Conservation (phyloP, 2,113 vertebrate species). For the Prietella phreatophila region DNA sequence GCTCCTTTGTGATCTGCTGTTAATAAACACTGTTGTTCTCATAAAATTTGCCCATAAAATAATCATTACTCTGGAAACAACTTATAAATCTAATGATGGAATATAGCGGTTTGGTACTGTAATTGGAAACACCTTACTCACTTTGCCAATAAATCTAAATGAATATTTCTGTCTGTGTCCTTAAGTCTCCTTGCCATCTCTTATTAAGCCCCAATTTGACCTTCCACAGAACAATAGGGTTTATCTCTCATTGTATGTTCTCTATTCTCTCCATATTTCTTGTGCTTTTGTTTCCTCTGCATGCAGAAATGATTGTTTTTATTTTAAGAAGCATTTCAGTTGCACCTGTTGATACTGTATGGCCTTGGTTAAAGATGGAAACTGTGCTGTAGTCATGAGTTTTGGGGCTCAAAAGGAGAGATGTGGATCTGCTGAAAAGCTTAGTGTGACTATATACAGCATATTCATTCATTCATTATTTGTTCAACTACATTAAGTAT, state of each 20-base stretch:
- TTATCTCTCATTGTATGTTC: slow-evolving; percentile 11
- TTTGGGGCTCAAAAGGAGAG: background rate
- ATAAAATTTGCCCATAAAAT: slow-evolving; percentile 45
- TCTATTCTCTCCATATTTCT: background rate
- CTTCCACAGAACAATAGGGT: slow-evolving; percentile 21
- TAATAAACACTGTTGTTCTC: slow-evolving; percentile 46
- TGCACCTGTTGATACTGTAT: slow-evolving; percentile 34
- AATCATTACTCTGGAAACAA: slow-evolving; percentile 38
- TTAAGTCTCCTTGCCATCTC: slow-evolving; percentile 17
- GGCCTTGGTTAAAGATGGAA: slow-evolving; percentile 35
- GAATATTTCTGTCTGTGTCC: slow-evolving; percentile 34
- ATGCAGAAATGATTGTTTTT: slow-evolving; percentile 35
- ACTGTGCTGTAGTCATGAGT: background rate
- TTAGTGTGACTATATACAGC: background rate
- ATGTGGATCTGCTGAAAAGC: background rate
- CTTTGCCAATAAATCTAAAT: background rate
- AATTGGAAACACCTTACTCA: slow-evolving; percentile 43
- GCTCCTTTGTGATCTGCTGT: slow-evolving; percentile 42
- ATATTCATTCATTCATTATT: background rate
- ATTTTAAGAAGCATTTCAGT: slow-evolving; percentile 27
- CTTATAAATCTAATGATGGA: slow-evolving; percentile 40
- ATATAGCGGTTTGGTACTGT: slow-evolving; percentile 38
- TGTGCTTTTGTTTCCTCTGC: slow-evolving; percentile 31
- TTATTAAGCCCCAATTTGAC: slow-evolving; percentile 38
- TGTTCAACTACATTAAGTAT: background rate